Evolutionary conservation across 1,140 invertebrate species (phyloP), one percentile per base, ranked within the genome.

Genomic region (Hycleus phaleratus): DNA sequence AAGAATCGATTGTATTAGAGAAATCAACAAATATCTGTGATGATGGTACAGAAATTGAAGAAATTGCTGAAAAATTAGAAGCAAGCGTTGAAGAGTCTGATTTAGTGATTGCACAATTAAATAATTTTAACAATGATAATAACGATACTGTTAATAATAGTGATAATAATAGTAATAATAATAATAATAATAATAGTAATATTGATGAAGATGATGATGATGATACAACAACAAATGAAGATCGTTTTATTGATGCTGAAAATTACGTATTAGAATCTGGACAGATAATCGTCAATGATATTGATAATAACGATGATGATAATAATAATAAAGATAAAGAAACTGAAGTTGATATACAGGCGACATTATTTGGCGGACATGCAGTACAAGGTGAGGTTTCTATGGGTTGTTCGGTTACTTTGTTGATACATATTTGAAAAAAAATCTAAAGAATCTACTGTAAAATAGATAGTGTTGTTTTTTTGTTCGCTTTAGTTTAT

Each of bases 181-280:
- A 32, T 32, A 6, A 32, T 32, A 32, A 32, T 32, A 32, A 32
- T 32, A 32, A 7, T 32, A 32, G 7, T 32, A 32, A 32, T 32
- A 32, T 5, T 32, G 32, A 4, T 32, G 32, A 32, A 5, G 32
- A 32, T 26, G 63, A 60, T 6, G 69, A 71, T 50, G 71, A 73
- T 38, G 72, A 73, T 59, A 66, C 66, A 5, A 42, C 9, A n/a
- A 11, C 9, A 11, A 73, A 72, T 49, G 73, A 75, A 58, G 69
- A 74, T 56, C 61, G 74, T 11, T 74, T 75, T 63, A 71, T 73
- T 11, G 74, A 75, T 68, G 73, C 73, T 6, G 74, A 76, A 59
- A 75, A 72, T 63, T 75, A 75, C 63, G 70, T 75, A 3, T 55
- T 75, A 43, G 75, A 77, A 64, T 75, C 74, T 18, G 73, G 74